Conservation (phyloP, 2,113 vertebrate species). For the Cettia cetti region DNA sequence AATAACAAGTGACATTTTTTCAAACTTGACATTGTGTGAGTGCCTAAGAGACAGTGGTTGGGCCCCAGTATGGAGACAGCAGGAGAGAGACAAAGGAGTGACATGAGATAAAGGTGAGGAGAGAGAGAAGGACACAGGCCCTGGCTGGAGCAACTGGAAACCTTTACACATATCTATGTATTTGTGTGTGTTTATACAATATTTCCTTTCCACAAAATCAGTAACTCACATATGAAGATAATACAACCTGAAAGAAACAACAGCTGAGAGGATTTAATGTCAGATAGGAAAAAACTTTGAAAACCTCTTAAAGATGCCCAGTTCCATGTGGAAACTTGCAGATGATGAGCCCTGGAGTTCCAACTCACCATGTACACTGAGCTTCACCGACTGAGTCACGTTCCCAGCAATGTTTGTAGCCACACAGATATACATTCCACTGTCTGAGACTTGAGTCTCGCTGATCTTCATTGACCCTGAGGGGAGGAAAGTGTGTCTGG, state of each 20-base stretch:
- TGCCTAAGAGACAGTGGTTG: background rate
- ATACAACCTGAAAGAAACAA: background rate
- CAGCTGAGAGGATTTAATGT: background rate
- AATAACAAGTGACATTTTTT: background rate
- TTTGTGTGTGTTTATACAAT: background rate
- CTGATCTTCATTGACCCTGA: slow-evolving; percentile 93
- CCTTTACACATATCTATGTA: no score
- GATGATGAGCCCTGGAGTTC: background rate
- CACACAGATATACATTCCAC: slow-evolving; percentile 88
- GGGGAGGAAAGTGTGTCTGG: slow-evolving; percentile 86
- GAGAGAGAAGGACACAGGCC: background rate
- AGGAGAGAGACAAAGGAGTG: background rate
- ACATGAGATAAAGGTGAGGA: background rate
- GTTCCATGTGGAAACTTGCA: background rate
- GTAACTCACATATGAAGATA: background rate
- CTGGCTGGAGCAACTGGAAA: background rate
- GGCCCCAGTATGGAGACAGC: background rate
- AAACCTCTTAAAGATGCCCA: background rate
- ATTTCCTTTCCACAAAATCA: background rate
- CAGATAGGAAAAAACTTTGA: background rate
- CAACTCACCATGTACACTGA: slow-evolving; percentile 86
- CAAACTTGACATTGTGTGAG: background rate
- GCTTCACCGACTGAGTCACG: slow-evolving; percentile 80
- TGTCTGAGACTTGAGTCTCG: slow-evolving; percentile 84
- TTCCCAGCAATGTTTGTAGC: slow-evolving; percentile 97